phyloP scores from a whole-genome alignment of 2,797 vertebrate genomes.

The Ispidina lecontei region DNA sequence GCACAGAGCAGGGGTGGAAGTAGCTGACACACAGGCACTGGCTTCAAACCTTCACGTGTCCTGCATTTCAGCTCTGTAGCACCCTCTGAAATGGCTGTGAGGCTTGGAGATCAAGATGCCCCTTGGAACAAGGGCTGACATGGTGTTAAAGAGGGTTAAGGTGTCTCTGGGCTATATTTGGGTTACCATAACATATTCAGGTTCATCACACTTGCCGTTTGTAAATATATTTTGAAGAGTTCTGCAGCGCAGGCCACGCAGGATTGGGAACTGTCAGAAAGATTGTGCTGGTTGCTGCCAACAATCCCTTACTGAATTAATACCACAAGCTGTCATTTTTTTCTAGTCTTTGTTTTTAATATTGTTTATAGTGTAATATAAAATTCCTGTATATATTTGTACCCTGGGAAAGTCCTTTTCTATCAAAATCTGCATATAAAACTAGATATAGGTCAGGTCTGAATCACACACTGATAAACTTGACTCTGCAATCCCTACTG shows the following conservation, averaged over 20 bases:
- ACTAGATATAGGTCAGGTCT: neutral
- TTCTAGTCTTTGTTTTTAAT: neutral
- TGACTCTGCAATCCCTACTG: neutral
- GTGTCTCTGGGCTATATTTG: neutral
- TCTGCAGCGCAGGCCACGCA: neutral
- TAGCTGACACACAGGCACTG: neutral
- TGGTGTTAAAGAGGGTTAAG: neutral
- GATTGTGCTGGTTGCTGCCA: neutral
- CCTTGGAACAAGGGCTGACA: neutral
- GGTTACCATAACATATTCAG: neutral
- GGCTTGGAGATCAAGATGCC: neutral
- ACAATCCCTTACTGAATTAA: neutral
- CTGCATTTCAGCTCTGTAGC: neutral
- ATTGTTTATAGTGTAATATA: neutral
- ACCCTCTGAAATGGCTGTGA: neutral
- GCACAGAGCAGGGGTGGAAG: neutral
- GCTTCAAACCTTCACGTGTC: neutral
- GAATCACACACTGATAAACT: neutral
- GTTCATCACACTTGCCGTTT: neutral
- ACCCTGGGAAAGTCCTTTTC: neutral
- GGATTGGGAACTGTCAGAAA: neutral
- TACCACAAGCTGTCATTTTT: neutral
- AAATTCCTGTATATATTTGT: neutral
- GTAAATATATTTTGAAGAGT: neutral
- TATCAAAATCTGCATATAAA: neutral